phyloP scores from a whole-genome alignment of 1,140 invertebrate genomes.

The Pogonus chalceus region DNA sequence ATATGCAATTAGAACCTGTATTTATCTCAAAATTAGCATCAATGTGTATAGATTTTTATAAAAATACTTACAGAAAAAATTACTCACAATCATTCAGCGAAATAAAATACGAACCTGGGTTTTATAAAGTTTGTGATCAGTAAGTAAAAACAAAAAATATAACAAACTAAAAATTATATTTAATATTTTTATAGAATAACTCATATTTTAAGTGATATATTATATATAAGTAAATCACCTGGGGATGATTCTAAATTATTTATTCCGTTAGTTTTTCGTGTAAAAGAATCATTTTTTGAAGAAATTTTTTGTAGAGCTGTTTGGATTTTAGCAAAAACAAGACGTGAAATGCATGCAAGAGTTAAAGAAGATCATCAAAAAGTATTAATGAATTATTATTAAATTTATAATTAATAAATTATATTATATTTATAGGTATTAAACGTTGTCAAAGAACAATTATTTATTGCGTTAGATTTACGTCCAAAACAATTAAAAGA shows the following conservation, averaged over 20 bases:
- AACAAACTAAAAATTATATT: too few species aligned
- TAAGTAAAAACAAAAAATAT: background rate
- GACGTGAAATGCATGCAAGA: conserved; percentile 29
- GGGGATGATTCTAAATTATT: background rate
- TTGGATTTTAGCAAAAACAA: conserved; percentile 29
- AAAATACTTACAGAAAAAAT: background rate
- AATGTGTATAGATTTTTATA: conserved; percentile 2
- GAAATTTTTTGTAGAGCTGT: conserved; percentile 30
- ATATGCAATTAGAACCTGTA: too few species aligned
- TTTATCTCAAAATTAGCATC: too few species aligned
- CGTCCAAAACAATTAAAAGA: conserved; percentile 23
- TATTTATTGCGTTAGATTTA: conserved; percentile 20
- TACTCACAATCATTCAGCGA: background rate
- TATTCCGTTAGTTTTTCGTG: background rate
- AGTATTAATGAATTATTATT: conserved; percentile 13
- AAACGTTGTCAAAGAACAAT: conserved; percentile 25
- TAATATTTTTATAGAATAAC: background rate
- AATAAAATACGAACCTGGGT: background rate
- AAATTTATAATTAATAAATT: conserved; percentile 3
- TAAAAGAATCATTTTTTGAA: conserved; percentile 20
- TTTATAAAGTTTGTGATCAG: conserved; percentile 1
- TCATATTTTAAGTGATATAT: background rate
- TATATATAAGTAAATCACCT: background rate
- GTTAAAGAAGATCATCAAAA: conserved; percentile 25
- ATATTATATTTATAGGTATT: conserved; percentile 18